phyloP scores from a whole-genome alignment of 2,113 vertebrate genomes.

The Sinocyclocheilus grahami region DNA sequence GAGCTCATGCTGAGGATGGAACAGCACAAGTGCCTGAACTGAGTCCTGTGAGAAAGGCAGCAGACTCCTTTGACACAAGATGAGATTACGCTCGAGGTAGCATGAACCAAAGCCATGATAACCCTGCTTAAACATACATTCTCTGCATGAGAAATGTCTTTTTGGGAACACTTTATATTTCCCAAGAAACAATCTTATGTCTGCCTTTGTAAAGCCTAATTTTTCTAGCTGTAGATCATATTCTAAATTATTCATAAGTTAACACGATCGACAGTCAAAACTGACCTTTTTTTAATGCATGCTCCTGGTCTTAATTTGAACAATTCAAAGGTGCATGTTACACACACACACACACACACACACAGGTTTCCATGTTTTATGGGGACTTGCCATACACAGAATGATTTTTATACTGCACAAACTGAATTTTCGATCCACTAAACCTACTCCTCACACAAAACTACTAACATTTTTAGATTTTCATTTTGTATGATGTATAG shows the following conservation, averaged over 20 bases:
- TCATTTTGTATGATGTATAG: too few species aligned
- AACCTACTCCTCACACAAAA: too few species aligned
- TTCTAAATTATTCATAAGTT: not conserved
- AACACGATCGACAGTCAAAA: not conserved
- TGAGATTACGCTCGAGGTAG: not conserved
- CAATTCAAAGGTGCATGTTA: not conserved
- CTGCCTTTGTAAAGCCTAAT: not conserved
- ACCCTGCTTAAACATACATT: conserved; percentile 24
- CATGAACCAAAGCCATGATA: not conserved
- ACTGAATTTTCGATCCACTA: too few species aligned
- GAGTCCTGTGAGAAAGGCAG: conserved; percentile 14
- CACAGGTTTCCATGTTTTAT: too few species aligned
- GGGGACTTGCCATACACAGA: too few species aligned
- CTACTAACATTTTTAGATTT: too few species aligned
- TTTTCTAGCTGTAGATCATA: not conserved
- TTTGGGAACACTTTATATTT: not conserved
- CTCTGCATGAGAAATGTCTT: conserved; percentile 16
- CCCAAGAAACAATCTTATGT: not conserved
- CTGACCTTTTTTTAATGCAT: not conserved
- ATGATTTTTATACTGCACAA: too few species aligned
- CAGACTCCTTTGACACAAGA: not conserved
- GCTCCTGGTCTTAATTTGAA: not conserved
- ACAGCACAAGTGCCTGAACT: not conserved
- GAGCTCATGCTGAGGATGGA: not conserved
- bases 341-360: too few species aligned